Base-by-base conservation (phyloP, 1,140 invertebrate genomes). In the Elysia chlorotica region DNA sequence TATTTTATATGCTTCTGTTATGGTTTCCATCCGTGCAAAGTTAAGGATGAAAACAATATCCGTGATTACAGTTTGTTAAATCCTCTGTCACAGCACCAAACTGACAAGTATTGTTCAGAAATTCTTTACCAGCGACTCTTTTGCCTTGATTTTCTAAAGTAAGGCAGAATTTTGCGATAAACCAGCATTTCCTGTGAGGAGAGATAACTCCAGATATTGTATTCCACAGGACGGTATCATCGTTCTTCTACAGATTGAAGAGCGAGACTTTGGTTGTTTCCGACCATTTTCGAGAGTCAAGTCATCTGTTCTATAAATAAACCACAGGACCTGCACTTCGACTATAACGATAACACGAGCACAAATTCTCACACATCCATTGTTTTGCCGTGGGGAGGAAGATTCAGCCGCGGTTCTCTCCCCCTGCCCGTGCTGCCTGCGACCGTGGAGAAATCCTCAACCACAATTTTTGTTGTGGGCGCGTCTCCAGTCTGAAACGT, bases 381-480 rank as follows among this genome's bases (percentile, higher is more conserved):
- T 28, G 36, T 59, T 56, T 72, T 54, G n/a, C 56, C 28, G 2
- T 61, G 41, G 3, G 38, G 25, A 23, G 56, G 56, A 21, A 63
- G 61, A 54, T 56, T 33, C 35, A 74, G 48, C 30, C 38, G 4
- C 2, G 71, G 71, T 10, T 67, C 57, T 17, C 65, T 73, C 4
- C 68, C 54, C 2, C 37, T 48, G 25, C 65, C 33, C 4, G 36
- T 17, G n/a, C 61, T 59, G 17, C 54, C 62, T n/a, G 48, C 37
- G 5, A 53, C 53, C 6, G 28, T 65, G 14, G 68, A 70, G 28
- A 71, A 74, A 23, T 73, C 70, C 23, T 69, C 38, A 4, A 30
- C 71, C 0, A 67, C 53, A 21, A 72, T 73, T 30, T 57, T 70
- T 48, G 71, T 70, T 48, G 71, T 73, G 48, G 65, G 62, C 2